Evolutionary conservation across 1,140 invertebrate genomes (phyloP).

Genomic region (Drosophila oshimai): DNA sequence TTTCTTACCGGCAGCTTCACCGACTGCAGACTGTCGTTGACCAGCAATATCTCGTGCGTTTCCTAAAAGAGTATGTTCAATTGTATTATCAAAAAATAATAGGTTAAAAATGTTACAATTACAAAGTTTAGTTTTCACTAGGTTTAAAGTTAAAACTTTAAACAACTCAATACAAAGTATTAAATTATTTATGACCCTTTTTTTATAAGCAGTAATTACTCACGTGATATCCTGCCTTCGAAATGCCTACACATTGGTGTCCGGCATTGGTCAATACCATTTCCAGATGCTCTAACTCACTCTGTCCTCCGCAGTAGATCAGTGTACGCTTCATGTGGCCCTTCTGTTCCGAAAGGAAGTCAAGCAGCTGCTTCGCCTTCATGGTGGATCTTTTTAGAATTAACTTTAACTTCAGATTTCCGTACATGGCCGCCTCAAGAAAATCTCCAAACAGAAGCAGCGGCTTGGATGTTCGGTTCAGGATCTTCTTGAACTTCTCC

Average conservation of each 20-base stretch:
- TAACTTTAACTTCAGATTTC: constrained; percentile 18
- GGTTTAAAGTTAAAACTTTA: too few relatives aligned
- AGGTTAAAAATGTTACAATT: not conserved
- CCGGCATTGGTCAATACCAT: not conserved
- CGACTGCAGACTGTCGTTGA: constrained; percentile 4
- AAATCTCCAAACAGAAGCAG: constrained; percentile 48
- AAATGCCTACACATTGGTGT: constrained; percentile 13
- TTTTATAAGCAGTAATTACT: too few relatives aligned
- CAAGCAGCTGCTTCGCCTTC: constrained; percentile 8
- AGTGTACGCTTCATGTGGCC: constrained; percentile 5
- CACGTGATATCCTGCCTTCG: not conserved
- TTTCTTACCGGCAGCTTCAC: not conserved
- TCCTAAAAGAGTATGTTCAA: not conserved
- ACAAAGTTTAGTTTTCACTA: too few relatives aligned
- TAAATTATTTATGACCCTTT: too few relatives aligned
- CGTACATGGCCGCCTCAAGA: constrained; percentile 55
- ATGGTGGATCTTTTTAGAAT: not conserved
- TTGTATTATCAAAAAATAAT: not conserved
- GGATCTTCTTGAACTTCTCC: constrained; percentile 1
- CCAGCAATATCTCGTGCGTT: constrained; percentile 23
- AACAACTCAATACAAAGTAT: too few relatives aligned
- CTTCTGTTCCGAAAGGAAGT: not conserved
- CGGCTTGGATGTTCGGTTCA: not conserved
- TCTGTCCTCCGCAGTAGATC: constrained; percentile 30
- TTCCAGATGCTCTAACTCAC: not conserved